Evolutionary conservation across 2,888 invertebrate species (phyloP).

Genomic region (Monochamus alternatus): DNA sequence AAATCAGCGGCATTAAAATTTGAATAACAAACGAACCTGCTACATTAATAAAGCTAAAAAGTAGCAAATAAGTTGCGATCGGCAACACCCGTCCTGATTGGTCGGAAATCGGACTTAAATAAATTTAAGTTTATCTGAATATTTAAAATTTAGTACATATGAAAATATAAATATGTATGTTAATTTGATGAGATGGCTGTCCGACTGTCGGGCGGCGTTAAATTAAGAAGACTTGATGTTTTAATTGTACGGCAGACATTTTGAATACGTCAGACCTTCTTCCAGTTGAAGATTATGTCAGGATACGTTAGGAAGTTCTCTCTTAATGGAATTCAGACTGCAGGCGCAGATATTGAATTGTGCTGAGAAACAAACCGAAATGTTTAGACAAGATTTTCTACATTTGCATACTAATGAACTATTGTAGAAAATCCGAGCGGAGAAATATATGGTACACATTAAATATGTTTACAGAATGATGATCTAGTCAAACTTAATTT

Average conservation of each 20-base stretch:
- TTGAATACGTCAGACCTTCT: constrained; percentile 57
- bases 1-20: constrained; percentile 35
- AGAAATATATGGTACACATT: too few relatives aligned
- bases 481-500: too few relatives aligned
- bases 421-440: too few relatives aligned
- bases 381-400: constrained; percentile 11
- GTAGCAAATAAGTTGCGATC: constrained; percentile 39
- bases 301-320: constrained; percentile 52
- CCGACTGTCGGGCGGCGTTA: constrained; percentile 59
- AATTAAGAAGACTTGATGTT: constrained; percentile 61
- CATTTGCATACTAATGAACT: not conserved
- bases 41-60: constrained; percentile 50
- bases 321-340: constrained; percentile 30
- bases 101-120: constrained; percentile 36
- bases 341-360: constrained; percentile 24
- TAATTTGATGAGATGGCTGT: constrained; percentile 59
- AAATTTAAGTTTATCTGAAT: constrained; percentile 50
- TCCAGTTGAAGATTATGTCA: constrained; percentile 60
- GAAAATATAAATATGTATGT: constrained; percentile 61
- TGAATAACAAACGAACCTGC: constrained; percentile 48
- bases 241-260: constrained; percentile 61
- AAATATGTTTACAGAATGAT: too few relatives aligned
- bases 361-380: constrained; percentile 6
- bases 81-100: constrained; percentile 13
- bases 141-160: constrained; percentile 50